Evolutionary conservation across 2,888 invertebrate species (phyloP).

Genomic region (Drosophila mettleri): DNA sequence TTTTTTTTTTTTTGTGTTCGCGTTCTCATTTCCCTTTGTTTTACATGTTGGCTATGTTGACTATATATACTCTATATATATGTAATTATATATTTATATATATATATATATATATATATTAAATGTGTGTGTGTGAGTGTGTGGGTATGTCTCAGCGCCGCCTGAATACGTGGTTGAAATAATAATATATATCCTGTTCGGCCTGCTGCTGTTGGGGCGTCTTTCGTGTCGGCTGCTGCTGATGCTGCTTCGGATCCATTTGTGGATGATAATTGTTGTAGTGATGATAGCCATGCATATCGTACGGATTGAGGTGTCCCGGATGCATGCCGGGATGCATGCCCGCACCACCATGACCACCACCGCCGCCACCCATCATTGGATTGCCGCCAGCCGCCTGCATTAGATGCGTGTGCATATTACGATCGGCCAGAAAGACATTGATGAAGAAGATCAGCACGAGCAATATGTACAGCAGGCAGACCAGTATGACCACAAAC

Average conservation of each 20-base stretch:
- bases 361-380: slow-evolving; percentile 35
- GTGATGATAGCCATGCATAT: slow-evolving; percentile 72
- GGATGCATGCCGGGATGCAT: slow-evolving; percentile 52
- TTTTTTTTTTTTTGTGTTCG: slow-evolving; percentile 3
- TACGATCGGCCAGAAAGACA: slow-evolving; percentile 79
- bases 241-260: slow-evolving; percentile 74
- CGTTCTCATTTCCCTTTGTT: not conserved
- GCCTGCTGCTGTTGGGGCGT: slow-evolving; percentile 78
- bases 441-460: slow-evolving; percentile 81
- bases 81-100: slow-evolving; percentile 24
- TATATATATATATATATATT: not conserved
- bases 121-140: slow-evolving; percentile 5
- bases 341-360: slow-evolving; percentile 12
- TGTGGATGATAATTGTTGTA: slow-evolving; percentile 71
- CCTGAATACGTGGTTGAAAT: slow-evolving; percentile 82
- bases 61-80: slow-evolving; percentile 44
- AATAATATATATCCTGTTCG: slow-evolving; percentile 82
- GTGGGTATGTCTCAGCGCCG: slow-evolving; percentile 40
- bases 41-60: slow-evolving; percentile 43
- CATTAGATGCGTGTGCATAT: slow-evolving; percentile 64
- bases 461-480: slow-evolving; percentile 81
- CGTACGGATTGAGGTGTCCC: slow-evolving; percentile 66
- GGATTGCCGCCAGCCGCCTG: slow-evolving; percentile 46
- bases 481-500: slow-evolving; percentile 82
- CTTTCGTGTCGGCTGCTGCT: slow-evolving; percentile 65